phyloP scores from a whole-genome alignment of 2,797 vertebrate genomes.

The Hydrocynus forskahlii region DNA sequence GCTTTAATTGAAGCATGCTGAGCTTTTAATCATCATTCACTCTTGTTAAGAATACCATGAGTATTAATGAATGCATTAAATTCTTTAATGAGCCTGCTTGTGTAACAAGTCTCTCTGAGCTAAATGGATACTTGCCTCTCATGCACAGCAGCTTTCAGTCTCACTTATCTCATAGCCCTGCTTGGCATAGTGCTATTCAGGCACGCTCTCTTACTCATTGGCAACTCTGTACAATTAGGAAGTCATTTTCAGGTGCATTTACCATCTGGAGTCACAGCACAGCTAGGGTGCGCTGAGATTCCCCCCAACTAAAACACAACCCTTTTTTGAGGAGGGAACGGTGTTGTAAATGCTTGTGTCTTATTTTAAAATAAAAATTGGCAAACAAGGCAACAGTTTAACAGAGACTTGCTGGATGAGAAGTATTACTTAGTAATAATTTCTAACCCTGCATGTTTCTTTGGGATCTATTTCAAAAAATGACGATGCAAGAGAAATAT shows the following conservation, averaged over 20 bases:
- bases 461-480: background rate
- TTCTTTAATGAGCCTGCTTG: slow-evolving; percentile 67
- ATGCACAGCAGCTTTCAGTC: background rate
- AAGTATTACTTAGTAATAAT: background rate
- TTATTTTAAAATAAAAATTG: background rate
- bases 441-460: background rate
- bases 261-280: slow-evolving; percentile 2
- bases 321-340: background rate
- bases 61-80: slow-evolving; percentile 74
- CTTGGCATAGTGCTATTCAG: slow-evolving; percentile 1
- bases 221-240: slow-evolving; percentile 12
- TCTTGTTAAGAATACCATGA: slow-evolving; percentile 69
- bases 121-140: slow-evolving; percentile 27
- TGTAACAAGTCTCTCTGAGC: slow-evolving; percentile 57
- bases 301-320: background rate
- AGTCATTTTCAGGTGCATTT: background rate
- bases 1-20: slow-evolving; percentile 74
- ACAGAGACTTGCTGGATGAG: background rate
- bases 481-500: too few species aligned
- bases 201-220: background rate
- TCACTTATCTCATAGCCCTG: background rate
- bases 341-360: background rate
- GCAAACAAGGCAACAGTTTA: background rate
- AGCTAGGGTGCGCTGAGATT: background rate
- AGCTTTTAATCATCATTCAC: slow-evolving; percentile 73